Percentiles rank a stretch among this genome's conserved stretches.
These are phyloP conservation scores for Motacilla alba DNA, from an alignment of 2,113 vertebrate species.

Conservation along the genomic window DNA sequence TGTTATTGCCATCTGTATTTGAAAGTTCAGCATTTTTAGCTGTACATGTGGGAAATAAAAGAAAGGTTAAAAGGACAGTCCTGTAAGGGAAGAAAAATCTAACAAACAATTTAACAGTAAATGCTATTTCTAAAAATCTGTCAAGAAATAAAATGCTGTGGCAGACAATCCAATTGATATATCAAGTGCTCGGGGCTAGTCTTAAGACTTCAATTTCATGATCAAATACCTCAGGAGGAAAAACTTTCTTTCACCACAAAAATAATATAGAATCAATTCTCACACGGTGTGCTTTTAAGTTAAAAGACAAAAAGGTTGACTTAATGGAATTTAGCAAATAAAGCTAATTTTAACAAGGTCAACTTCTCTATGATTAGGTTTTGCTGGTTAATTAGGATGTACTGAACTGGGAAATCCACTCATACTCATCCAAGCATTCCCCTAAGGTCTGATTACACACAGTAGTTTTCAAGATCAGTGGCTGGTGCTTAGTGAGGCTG, in stretches of 20 bases:
- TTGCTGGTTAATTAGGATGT: background rate
- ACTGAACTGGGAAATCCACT: background rate
- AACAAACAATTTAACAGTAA: background rate
- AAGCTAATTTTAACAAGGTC: background rate
- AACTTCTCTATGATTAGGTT: background rate
- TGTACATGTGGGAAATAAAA: background rate
- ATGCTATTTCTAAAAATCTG: background rate
- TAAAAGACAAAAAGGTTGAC: background rate
- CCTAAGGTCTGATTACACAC: background rate
- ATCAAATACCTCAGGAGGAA: background rate
- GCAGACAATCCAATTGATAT: background rate
- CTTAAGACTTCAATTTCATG: background rate
- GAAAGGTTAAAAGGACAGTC: background rate
- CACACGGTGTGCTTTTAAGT: background rate
- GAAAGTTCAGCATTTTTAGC: background rate
- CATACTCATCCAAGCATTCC: background rate
- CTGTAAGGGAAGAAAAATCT: background rate
- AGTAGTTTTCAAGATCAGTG: background rate
- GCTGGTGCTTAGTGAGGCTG: background rate
- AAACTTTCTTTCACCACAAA: background rate
- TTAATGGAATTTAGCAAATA: background rate
- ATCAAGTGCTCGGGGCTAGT: background rate
- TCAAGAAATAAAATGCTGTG: background rate
- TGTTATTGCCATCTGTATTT: background rate
- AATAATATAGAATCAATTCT: background rate